Conservation (phyloP, 2,113 vertebrate genomes). For the Montifringilla adamsi region DNA sequence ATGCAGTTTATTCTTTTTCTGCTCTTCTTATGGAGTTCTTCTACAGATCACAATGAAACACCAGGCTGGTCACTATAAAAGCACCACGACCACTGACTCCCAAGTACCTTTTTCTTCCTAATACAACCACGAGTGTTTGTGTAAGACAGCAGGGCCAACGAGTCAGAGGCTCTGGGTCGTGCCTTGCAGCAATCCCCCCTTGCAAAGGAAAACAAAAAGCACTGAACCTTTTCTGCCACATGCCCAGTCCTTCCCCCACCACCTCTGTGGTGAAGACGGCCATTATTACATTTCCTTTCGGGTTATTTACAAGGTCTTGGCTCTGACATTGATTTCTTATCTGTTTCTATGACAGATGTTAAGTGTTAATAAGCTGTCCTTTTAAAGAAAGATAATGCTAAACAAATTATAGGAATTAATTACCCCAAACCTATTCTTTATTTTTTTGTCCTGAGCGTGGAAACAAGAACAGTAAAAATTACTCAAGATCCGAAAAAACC, state of each 20-base stretch:
- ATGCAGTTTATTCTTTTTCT: background rate
- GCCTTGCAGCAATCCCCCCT: background rate
- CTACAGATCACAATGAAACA: background rate
- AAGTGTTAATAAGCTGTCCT: constrained; percentile 39
- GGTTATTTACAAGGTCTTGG: constrained; percentile 58
- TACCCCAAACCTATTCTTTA: background rate
- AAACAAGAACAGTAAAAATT: background rate
- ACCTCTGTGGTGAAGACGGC: constrained; percentile 35
- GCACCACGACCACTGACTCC: background rate
- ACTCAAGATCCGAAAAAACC: background rate
- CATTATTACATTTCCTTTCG: constrained; percentile 42
- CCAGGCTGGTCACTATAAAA: background rate
- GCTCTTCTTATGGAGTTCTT: background rate
- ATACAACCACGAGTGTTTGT: background rate
- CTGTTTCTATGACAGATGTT: constrained; percentile 30
- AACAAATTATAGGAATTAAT: constrained; percentile 27
- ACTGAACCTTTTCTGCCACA: constrained; percentile 41
- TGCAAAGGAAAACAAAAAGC: constrained; percentile 51
- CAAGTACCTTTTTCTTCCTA: constrained; percentile 1
- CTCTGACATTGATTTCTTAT: constrained; percentile 67
- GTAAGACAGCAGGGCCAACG: constrained; percentile 3
- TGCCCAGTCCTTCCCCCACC: constrained; percentile 1
- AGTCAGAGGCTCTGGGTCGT: background rate
- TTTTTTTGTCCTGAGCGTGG: background rate
- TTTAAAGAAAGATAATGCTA: constrained; percentile 15